These are phyloP conservation scores for Pycnonotus jocosus DNA, from an alignment of 2,113 vertebrate genomes.

Conservation along the genomic window DNA sequence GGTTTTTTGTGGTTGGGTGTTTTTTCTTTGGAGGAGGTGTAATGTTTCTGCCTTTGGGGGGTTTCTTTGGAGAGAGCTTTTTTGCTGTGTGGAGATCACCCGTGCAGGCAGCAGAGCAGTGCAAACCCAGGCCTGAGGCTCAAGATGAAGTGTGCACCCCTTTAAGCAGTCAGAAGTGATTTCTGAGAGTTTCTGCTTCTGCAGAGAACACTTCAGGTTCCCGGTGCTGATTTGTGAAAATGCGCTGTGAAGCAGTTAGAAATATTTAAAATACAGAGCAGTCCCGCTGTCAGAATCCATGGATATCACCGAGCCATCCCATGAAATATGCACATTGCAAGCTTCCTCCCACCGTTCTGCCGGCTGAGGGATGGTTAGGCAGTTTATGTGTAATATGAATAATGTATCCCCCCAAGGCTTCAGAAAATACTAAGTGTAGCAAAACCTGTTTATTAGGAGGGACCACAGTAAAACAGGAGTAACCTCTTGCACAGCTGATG, in stretches of 20 bases:
- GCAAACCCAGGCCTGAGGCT: not conserved
- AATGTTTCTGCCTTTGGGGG: not conserved
- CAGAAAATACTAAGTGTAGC: not conserved
- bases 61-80: not conserved
- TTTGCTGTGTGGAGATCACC: not conserved
- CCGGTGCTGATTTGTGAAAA: not conserved
- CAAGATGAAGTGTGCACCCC: too few relatives aligned
- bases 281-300: not conserved
- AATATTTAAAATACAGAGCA: not conserved
- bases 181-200: not conserved
- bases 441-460: not conserved
- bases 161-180: not conserved
- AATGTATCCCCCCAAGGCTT: not conserved
- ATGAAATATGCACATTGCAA: not conserved
- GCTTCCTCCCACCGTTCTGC: not conserved
- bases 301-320: not conserved
- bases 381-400: not conserved
- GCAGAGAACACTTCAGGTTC: not conserved
- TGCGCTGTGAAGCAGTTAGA: not conserved
- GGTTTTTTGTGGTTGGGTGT: rapidly evolving
- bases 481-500: not conserved
- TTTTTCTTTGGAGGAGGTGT: not conserved
- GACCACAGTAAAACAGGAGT: not conserved
- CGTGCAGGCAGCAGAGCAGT: not conserved
- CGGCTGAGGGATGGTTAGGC: not conserved